A percentile compares a stretch with the other conserved stretches of the same genome.
Evolutionary conservation across 2,797 vertebrate genomes (phyloP).

Genomic region (Eurystomus glaucurus): DNA sequence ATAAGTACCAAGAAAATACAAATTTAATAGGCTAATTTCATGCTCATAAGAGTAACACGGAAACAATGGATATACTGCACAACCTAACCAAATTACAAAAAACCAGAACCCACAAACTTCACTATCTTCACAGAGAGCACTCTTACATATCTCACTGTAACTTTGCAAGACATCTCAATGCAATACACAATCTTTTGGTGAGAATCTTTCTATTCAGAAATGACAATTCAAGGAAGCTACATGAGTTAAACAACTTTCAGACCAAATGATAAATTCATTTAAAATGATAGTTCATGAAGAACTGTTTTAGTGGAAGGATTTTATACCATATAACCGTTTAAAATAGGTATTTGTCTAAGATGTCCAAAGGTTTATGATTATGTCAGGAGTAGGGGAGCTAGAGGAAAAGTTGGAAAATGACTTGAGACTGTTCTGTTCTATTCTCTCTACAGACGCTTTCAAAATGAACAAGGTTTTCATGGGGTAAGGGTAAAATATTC

Average conservation of each 20-base stretch:
- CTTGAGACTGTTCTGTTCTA: constrained; percentile 33
- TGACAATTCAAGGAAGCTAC: constrained; percentile 79
- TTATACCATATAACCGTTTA: constrained; percentile 56
- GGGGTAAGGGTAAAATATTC: constrained; percentile 53
- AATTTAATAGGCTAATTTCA: constrained; percentile 85
- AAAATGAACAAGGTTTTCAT: constrained; percentile 34
- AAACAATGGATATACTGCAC: constrained; percentile 82
- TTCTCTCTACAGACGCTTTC: constrained; percentile 53
- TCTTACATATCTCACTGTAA: constrained; percentile 79
- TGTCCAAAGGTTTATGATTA: constrained; percentile 50
- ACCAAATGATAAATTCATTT: constrained; percentile 60
- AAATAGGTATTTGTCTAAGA: constrained; percentile 67
- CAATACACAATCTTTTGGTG: constrained; percentile 74
- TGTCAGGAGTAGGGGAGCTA: constrained; percentile 23
- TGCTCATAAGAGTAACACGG: constrained; percentile 85
- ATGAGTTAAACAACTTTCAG: constrained; percentile 78
- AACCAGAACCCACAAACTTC: constrained; percentile 79
- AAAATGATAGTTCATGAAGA: constrained; percentile 68
- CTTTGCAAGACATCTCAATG: constrained; percentile 80
- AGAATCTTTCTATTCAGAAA: constrained; percentile 74
- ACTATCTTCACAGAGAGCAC: constrained; percentile 80
- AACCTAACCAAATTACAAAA: constrained; percentile 80
- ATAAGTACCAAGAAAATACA: constrained; percentile 90
- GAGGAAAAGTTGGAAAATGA: constrained; percentile 39
- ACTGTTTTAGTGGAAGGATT: constrained; percentile 71